Evolutionary conservation across 1,140 invertebrate species (phyloP).

Genomic region (Acyrthosiphon pisum): DNA sequence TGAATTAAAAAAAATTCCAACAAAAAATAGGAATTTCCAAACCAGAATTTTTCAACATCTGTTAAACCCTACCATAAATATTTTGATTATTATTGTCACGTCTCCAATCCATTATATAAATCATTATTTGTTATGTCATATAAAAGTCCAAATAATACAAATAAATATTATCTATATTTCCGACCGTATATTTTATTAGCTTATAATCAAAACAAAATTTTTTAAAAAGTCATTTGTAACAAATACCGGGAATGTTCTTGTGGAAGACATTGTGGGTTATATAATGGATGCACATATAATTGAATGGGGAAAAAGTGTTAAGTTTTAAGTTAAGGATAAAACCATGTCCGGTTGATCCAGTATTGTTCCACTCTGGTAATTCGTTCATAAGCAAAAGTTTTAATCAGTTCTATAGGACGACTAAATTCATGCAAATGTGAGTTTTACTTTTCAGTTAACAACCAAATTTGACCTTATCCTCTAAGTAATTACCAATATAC

Average conservation of each 20-base stretch:
- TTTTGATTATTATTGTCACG: slow-evolving; percentile 13
- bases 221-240: not conserved
- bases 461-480: slow-evolving; percentile 4
- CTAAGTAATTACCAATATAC: slow-evolving; percentile 24
- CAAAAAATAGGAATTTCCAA: not conserved
- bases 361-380: slow-evolving; percentile 17
- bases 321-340: not conserved
- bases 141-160: not conserved
- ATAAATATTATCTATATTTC: not conserved
- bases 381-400: slow-evolving; percentile 40
- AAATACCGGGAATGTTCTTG: not conserved
- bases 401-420: slow-evolving; percentile 29
- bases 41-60: not conserved
- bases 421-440: slow-evolving; percentile 9
- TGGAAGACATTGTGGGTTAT: not conserved
- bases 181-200: not conserved
- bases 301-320: slow-evolving; percentile 12
- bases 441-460: slow-evolving; percentile 44
- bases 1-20: not conserved
- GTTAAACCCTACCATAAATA: not conserved
- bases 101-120: not conserved
- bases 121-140: not conserved
- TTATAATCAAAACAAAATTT: not conserved
- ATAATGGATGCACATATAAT: slow-evolving; percentile 22
- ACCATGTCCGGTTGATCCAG: not conserved